Percentiles rank a stretch among this genome's conserved stretches.
phyloP scores from a whole-genome alignment of 2,113 vertebrate species.

The Platichthys stellatus region DNA sequence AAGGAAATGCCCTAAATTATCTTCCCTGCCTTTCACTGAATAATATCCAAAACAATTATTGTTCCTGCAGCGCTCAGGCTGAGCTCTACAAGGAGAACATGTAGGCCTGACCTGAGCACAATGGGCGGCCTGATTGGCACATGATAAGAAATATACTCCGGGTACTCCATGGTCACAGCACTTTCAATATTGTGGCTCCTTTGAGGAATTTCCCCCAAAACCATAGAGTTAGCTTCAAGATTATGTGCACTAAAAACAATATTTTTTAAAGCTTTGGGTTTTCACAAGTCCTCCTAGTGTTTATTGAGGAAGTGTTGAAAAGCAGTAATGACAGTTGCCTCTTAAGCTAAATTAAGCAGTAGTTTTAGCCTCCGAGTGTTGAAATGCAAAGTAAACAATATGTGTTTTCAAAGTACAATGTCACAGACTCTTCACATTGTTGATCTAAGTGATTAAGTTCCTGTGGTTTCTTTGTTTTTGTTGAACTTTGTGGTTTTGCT shows the following conservation, averaged over 20 bases:
- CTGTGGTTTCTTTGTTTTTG: constrained; percentile 39
- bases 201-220: constrained; percentile 73
- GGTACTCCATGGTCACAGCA: constrained; percentile 13
- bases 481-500: constrained; percentile 27
- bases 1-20: constrained; percentile 40
- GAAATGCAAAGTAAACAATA: constrained; percentile 64
- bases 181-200: constrained; percentile 56
- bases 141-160: constrained; percentile 66
- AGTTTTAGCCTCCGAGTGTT: constrained; percentile 58
- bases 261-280: constrained; percentile 76
- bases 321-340: constrained; percentile 64
- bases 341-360: constrained; percentile 66
- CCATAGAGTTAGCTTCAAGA: constrained; percentile 57
- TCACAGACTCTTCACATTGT: constrained; percentile 45
- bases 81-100: constrained; percentile 25
- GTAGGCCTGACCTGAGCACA: constrained; percentile 43
- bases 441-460: constrained; percentile 66
- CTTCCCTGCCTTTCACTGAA: constrained; percentile 26
- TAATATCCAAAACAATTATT: constrained; percentile 49
- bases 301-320: constrained; percentile 78
- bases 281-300: constrained; percentile 69
- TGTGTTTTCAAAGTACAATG: constrained; percentile 64
- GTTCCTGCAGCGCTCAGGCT: constrained; percentile 30
- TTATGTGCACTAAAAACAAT: constrained; percentile 78
- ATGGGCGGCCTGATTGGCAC: constrained; percentile 46